phyloP scores from a whole-genome alignment of 2,113 vertebrate genomes.

The Malurus melanocephalus region DNA sequence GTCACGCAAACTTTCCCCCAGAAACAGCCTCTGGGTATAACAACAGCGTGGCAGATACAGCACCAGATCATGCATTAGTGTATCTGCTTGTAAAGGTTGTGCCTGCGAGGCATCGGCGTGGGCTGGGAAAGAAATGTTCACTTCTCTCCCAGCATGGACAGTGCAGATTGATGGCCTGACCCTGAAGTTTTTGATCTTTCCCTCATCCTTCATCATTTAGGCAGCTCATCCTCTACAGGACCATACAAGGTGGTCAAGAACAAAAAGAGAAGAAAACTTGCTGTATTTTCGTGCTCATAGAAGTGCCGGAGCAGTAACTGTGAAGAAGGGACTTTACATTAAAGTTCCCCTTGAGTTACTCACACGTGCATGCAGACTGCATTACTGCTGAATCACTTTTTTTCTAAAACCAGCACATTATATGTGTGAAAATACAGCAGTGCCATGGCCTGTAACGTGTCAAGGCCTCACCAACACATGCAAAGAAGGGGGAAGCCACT shows the following conservation, averaged over 20 bases:
- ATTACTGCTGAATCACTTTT: slow-evolving; percentile 61
- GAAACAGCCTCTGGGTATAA: slow-evolving; percentile 38
- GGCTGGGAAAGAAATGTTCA: neutral
- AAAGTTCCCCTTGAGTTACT: slow-evolving; percentile 47
- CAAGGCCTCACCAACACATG: slow-evolving; percentile 18
- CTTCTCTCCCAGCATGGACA: neutral
- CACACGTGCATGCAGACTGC: slow-evolving; percentile 27
- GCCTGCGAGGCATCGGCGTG: neutral
- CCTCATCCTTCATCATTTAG: neutral
- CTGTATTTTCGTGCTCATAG: neutral
- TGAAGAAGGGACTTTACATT: slow-evolving; percentile 48
- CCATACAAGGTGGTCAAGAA: neutral
- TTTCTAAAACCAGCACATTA: neutral
- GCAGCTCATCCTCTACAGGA: neutral
- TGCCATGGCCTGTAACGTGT: neutral
- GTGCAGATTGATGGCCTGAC: neutral
- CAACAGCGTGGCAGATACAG: neutral
- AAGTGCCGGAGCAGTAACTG: neutral
- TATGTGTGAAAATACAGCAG: slow-evolving; percentile 30
- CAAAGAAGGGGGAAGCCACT: slow-evolving; percentile 57
- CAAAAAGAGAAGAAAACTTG: neutral
- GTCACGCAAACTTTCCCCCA: neutral
- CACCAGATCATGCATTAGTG: neutral
- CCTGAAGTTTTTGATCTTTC: neutral
- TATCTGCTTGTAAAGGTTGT: neutral